phyloP scores from a whole-genome alignment of 2,888 invertebrate species.

The Nasonovia ribisnigri region DNA sequence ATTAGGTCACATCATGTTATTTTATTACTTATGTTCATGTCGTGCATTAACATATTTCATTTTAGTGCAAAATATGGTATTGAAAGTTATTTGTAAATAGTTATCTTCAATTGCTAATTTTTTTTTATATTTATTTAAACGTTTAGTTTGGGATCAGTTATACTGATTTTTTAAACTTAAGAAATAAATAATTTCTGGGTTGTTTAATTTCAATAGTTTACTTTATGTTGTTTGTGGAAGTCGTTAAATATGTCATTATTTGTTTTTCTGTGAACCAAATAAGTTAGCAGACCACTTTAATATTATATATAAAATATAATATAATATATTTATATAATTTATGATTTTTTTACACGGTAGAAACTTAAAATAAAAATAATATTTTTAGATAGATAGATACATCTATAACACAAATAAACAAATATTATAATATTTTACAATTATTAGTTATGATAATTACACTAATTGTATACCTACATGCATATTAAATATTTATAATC shows the following conservation, averaged over 20 bases:
- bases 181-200: not conserved
- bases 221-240: not conserved
- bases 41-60: not conserved
- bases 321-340: not conserved
- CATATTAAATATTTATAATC: not conserved
- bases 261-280: not conserved
- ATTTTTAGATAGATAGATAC: not conserved
- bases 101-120: not conserved
- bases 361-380: not conserved
- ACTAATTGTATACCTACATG: not conserved
- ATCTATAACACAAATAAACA: not conserved
- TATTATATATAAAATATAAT: not conserved
- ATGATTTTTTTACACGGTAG: not conserved
- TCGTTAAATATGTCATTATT: not conserved
- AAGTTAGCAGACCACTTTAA: not conserved
- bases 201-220: not conserved
- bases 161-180: not conserved
- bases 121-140: not conserved
- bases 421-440: not conserved
- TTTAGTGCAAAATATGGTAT: not conserved
- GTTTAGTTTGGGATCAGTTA: not conserved
- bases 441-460: not conserved
- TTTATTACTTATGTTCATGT: not conserved
- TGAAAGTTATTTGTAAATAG: not conserved
- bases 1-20: no score